Conservation (phyloP, 2,113 vertebrate genomes). For the Pipra filicauda region DNA sequence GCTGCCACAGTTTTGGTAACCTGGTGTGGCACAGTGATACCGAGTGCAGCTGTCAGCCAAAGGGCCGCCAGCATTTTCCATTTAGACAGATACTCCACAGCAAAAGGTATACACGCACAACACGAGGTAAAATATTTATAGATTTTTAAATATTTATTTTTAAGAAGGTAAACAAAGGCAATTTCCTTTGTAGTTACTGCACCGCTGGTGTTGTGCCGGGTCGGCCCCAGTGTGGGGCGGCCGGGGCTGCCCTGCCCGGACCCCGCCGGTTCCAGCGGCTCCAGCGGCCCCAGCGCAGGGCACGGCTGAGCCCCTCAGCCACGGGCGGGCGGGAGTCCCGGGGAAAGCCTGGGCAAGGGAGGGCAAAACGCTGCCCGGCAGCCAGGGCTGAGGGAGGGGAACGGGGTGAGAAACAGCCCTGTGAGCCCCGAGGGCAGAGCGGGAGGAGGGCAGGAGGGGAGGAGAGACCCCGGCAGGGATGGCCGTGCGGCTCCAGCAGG, state of each 20-base stretch:
- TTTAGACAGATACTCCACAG: neutral
- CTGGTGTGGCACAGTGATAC: neutral
- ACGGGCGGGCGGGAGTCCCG: neutral
- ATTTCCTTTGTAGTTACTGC: neutral
- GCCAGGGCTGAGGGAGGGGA: neutral
- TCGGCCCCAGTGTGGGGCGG: rapidly evolving
- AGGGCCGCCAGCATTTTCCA: neutral
- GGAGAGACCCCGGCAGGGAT: neutral
- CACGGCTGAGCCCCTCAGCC: neutral
- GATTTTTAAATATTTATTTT: neutral
- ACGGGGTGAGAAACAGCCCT: neutral
- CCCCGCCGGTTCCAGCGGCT: neutral
- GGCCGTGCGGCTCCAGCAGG: rapidly evolving
- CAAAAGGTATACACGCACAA: rapidly evolving
- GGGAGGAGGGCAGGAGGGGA: neutral
- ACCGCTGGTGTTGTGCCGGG: rapidly evolving
- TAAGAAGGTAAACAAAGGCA: neutral
- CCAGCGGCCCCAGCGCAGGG: neutral
- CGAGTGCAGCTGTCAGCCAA: rapidly evolving
- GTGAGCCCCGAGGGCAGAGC: neutral
- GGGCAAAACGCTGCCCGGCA: neutral
- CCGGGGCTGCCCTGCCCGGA: neutral
- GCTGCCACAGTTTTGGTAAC: neutral
- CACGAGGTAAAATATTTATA: neutral
- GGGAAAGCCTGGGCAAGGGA: neutral